Evolutionary conservation across 2,797 vertebrate genomes (phyloP), one percentile per base, ranked within the genome.

Genomic region (Phoebastria nigripes): DNA sequence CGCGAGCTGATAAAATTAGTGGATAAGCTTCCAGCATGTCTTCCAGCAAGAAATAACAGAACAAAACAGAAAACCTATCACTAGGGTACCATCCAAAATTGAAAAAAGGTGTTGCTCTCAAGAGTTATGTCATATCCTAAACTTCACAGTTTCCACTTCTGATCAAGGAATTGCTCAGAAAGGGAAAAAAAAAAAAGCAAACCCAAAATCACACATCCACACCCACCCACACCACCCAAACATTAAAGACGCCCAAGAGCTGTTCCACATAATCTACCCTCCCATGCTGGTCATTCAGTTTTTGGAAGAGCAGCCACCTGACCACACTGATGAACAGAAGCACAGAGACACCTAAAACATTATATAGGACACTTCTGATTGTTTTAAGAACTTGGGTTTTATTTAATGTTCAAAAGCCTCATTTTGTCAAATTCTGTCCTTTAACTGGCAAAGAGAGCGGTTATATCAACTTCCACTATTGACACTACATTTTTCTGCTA

Each of bases 401-500:
- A 51, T 49, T 84, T 51, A 31, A 63, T 49, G 54, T 35, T 61
- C 24, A 8, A 7, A 85, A 73, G 35, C 8, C 55, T 86, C 4
- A 22, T 67, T 90, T 74, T 59, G 24, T 41, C 25, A 88, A 90
- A 63, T 83, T 55, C 31, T 59, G 47, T 41, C 44, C 41, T 92
- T 58, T 62, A 77, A 62, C 16, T n/a, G 9, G 5, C 37, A 88
- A 86, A 76, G 35, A 63, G 2, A 63, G 39, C 6, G 54, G 24
- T 31, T 66, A 1, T 11, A 73, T 11, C 9, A 28, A 31, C 44
- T 85, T 90, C 46, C 41, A 39, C 12, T 58, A 42, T 2, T 0
- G 0, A 46, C 29, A 15, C 1, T 0, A 51, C 0, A 1, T 54
- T 24, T 22, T 82, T 80, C 33, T 58, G 33, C 24, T 52, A 67